Base-by-base conservation (phyloP, 2,888 invertebrate genomes). In the Eupithecia dodoneata region DNA sequence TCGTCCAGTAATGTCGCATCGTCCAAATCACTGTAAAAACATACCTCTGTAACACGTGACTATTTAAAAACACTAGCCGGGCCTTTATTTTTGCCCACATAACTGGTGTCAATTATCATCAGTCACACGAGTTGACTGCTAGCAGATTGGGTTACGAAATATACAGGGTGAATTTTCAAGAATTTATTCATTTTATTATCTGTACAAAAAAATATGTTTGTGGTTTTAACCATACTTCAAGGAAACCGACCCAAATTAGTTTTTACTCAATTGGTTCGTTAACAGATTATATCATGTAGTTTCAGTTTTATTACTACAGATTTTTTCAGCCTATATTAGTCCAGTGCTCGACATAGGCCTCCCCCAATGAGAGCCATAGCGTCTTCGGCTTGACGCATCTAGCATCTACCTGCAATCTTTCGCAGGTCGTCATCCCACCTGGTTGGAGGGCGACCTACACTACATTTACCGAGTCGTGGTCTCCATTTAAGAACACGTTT, bases 1-100 rank as follows among this genome's bases (percentile, higher is more conserved):
- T 98, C 98, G 81, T 98, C 98, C 70, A 98, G 95, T 10, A 97
- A 96, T 15, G 97, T 97, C 83, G 97, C 97, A 83, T 99, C 99
- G 83, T 99, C 99, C 86, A 99, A 94, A 91, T 99, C 99, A 88
- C 99, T 98, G 94, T 45, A 91, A 89, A 83, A 78, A 63, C 30
- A 63, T 10, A 30, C 30, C 30, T 63, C 63, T 30, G 4, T 30
- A 63, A 30, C 30, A 63, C 30, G 63, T 4, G 18, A 10, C 18
- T 63, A 63, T 63, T 63, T 63, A 30, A 59, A 18, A 59, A 59
- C 18, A 18, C 59, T 9, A 59, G 59, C 18, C n/a, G 55, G 3
- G n/a, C n/a, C 52, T 55, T 59, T 59, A 59, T 59, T 59, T 59
- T 59, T 10, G 59, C 10, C 59, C 18, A 10, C 59, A 18, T 18